phyloP scores from a whole-genome alignment of 2,113 vertebrate genomes.

The Brachirus orientalis region DNA sequence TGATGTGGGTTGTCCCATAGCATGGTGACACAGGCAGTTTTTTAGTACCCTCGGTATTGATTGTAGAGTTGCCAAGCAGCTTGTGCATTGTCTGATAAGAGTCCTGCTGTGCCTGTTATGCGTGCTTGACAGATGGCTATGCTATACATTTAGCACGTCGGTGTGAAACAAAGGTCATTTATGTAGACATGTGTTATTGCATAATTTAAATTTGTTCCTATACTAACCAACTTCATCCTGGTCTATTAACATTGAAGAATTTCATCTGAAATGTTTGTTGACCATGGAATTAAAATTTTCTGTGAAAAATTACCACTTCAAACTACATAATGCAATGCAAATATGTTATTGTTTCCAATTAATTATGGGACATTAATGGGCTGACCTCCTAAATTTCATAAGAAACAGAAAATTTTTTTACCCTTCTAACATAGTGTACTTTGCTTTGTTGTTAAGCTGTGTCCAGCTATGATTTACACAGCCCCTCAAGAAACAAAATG shows the following conservation, averaged over 20 bases:
- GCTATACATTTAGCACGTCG: constrained; percentile 50
- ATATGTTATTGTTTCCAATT: not conserved
- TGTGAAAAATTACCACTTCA: no score
- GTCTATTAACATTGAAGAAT: constrained; percentile 10
- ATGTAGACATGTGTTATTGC: constrained; percentile 37
- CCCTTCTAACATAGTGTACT: not conserved
- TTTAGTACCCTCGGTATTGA: constrained; percentile 45
- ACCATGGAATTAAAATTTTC: no score
- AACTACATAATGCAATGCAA: no score
- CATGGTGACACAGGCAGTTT: not conserved
- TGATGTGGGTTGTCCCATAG: not conserved
- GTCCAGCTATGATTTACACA: not conserved
- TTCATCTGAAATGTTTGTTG: no score
- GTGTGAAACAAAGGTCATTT: constrained; percentile 58
- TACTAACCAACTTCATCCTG: not conserved
- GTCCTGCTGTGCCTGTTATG: constrained; percentile 54
- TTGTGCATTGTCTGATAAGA: constrained; percentile 52
- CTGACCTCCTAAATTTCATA: no score
- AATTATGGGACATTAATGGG: not conserved
- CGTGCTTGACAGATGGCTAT: constrained; percentile 68
- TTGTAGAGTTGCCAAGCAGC: constrained; percentile 52
- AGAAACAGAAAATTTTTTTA: not conserved
- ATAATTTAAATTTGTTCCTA: constrained; percentile 45
- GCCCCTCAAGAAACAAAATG: not conserved
- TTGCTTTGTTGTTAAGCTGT: not conserved